Conservation (phyloP, 2,113 vertebrate genomes). For the Proterorhinus semilunaris region DNA sequence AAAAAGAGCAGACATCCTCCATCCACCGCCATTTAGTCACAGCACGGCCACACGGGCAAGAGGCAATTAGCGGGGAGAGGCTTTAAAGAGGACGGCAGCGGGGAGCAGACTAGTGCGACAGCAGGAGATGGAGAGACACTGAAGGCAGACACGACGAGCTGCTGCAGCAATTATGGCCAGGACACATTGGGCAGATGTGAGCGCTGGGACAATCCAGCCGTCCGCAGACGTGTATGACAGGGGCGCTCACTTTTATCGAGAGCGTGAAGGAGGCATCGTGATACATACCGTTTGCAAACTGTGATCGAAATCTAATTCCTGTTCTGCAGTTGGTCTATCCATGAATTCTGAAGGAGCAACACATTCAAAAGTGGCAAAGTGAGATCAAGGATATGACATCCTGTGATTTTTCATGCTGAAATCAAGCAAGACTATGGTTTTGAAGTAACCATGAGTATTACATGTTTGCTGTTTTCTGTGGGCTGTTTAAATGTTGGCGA, state of each 20-base stretch:
- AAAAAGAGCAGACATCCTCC: constrained; percentile 37
- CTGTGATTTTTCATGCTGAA: too few species aligned
- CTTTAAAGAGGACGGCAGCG: constrained; percentile 19
- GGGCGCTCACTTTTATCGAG: not conserved
- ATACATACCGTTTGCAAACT: not conserved
- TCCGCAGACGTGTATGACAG: not conserved
- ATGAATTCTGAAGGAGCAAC: too few species aligned
- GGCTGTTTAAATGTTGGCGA: too few species aligned
- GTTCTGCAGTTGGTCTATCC: too few species aligned
- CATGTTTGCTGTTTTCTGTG: too few species aligned
- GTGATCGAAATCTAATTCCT: too few species aligned
- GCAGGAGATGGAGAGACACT: constrained; percentile 4
- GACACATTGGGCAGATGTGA: constrained; percentile 6
- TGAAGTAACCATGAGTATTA: too few species aligned
- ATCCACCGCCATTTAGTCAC: constrained; percentile 49
- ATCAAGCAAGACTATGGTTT: too few species aligned
- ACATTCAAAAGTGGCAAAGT: too few species aligned
- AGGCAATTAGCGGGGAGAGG: constrained; percentile 51
- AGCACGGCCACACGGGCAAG: constrained; percentile 28
- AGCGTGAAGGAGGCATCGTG: not conserved
- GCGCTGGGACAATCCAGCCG: not conserved
- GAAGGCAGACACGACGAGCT: constrained; percentile 1
- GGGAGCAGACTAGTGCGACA: not conserved
- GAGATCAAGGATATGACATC: too few species aligned
- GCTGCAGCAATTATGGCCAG: not conserved